A percentile compares a stretch with the other conserved stretches of the same genome.
phyloP scores from a whole-genome alignment of 2,113 vertebrate species.

The Ictalurus furcatus region DNA sequence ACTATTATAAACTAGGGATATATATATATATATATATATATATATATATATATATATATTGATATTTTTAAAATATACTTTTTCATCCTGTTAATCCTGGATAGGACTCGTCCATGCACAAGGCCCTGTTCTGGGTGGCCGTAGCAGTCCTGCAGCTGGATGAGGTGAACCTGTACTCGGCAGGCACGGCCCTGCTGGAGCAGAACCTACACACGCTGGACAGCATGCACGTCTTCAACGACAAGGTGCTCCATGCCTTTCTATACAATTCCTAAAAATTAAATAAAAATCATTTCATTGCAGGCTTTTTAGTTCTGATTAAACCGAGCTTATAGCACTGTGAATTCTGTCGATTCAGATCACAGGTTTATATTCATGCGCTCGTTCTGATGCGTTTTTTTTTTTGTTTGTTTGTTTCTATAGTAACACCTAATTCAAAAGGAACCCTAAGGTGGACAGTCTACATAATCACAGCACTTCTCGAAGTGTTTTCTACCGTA shows the following conservation, averaged over 20 bases:
- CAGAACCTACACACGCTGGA: constrained; percentile 98
- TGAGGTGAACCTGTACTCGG: constrained; percentile 93
- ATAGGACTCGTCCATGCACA: constrained; percentile 96
- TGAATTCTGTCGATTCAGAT: neutral
- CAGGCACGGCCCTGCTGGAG: constrained; percentile 93
- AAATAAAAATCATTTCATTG: too few species aligned
- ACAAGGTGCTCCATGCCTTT: constrained; percentile 77
- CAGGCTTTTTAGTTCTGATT: too few species aligned
- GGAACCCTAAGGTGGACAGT: too few species aligned
- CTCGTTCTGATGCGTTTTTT: too few species aligned
- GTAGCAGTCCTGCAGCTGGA: constrained; percentile 96
- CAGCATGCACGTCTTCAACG: constrained; percentile 88
- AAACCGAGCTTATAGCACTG: too few species aligned
- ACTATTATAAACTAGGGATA: neutral
- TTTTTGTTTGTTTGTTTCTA: too few species aligned
- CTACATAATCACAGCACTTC: neutral
- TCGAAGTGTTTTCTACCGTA: neutral
- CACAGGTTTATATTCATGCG: too few species aligned
- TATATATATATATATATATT: neutral
- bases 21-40: neutral
- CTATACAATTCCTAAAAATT: neutral
- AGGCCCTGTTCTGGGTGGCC: constrained; percentile 97
- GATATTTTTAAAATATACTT: neutral
- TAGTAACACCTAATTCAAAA: too few species aligned
- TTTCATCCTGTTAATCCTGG: neutral